Percentiles rank a stretch among this genome's conserved stretches.
Evolutionary conservation across 2,113 vertebrate species (phyloP).

Genomic region (Miniopterus natalensis): DNA sequence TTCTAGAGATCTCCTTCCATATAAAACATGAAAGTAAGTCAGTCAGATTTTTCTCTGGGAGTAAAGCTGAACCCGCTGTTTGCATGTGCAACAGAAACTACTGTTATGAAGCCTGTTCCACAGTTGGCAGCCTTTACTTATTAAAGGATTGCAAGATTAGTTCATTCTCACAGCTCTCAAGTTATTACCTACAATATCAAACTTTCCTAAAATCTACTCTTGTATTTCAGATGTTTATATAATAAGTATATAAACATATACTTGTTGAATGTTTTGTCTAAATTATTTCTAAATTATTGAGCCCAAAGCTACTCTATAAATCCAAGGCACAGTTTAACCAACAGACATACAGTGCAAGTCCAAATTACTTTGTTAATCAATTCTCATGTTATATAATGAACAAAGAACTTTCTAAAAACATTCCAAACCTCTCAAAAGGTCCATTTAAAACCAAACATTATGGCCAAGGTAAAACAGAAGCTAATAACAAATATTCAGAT

Average conservation of each 20-base stretch:
- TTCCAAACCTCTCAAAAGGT: not conserved
- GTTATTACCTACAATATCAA: not conserved
- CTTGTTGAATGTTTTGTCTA: too few relatives aligned
- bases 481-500: not conserved
- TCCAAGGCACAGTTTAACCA: not conserved
- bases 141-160: not conserved
- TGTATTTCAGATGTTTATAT: not conserved
- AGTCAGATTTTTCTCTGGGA: not conserved
- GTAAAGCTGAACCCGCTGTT: not conserved
- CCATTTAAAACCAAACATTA: slow-evolving; percentile 18
- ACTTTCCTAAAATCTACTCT: not conserved
- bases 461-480: not conserved
- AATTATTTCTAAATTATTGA: slow-evolving; percentile 11
- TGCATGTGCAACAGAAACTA: not conserved
- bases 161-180: not conserved
- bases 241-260: not conserved
- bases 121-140: not conserved
- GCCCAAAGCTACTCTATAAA: not conserved
- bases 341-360: not conserved
- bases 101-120: not conserved
- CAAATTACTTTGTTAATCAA: not conserved
- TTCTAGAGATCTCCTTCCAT: not conserved
- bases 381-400: not conserved
- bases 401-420: slow-evolving; percentile 18
- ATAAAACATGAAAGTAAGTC: not conserved